These are phyloP conservation scores for Oxyteleia sp. DNA, from an alignment of 2,888 invertebrate genomes.

Conservation along the genomic window DNA sequence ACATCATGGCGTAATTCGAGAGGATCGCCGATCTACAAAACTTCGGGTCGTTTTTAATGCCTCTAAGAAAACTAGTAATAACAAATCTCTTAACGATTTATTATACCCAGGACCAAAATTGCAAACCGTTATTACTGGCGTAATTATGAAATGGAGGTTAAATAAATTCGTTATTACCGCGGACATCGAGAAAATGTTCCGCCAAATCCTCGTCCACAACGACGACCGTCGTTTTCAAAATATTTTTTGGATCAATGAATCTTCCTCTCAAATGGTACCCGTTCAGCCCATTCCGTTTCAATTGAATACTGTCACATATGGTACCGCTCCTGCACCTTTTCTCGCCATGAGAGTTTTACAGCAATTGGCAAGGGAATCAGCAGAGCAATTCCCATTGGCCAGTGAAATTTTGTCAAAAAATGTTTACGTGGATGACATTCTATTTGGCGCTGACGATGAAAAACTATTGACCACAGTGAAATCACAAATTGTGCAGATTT, in stretches of 20 bases:
- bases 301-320: no score
- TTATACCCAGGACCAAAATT: background rate
- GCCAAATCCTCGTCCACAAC: conserved; percentile 13
- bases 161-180: background rate
- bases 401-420: no score
- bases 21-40: conserved; percentile 7
- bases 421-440: background rate
- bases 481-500: background rate
- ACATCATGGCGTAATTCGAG: conserved; percentile 12
- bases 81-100: background rate
- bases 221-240: background rate
- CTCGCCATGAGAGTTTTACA: no score
- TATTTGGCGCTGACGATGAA: conserved; percentile 1
- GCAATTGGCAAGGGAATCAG: no score
- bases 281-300: no score
- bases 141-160: background rate
- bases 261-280: no score
- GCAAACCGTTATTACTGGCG: background rate
- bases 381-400: no score
- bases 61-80: background rate
- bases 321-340: no score
- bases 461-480: background rate
- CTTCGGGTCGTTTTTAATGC: conserved; percentile 13
- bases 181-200: conserved; percentile 35
- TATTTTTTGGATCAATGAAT: conserved; percentile 4